phyloP scores from a whole-genome alignment of 1,140 invertebrate genomes.

The Wasmannia auropunctata region DNA sequence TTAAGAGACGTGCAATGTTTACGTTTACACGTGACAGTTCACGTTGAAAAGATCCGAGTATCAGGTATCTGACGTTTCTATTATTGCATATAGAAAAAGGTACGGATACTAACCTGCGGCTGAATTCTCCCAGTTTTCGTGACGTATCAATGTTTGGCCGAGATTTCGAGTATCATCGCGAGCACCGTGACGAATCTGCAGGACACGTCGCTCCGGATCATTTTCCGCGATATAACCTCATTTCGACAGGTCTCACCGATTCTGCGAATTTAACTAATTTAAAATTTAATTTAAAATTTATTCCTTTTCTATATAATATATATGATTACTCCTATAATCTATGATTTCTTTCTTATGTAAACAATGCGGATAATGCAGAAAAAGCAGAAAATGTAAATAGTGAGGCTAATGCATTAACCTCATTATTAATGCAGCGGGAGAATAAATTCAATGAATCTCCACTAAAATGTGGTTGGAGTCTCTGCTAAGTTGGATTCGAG shows the following conservation, averaged over 20 bases:
- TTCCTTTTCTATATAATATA: no score
- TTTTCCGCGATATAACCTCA: constrained; percentile 39
- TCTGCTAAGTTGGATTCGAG: no score
- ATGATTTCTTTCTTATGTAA: no score
- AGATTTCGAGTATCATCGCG: constrained; percentile 78
- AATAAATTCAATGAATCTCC: no score
- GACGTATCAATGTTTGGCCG: constrained; percentile 88
- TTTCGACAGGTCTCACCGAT: not conserved
- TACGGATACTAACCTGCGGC: constrained; percentile 85
- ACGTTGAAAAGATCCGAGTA: not conserved
- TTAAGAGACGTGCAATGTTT: not conserved
- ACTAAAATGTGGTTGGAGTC: no score
- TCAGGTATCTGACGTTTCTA: not conserved
- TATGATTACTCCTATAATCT: no score
- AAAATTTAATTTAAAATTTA: no score
- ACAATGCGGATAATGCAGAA: no score
- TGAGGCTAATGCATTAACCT: no score
- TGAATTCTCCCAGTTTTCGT: constrained; percentile 89
- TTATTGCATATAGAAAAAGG: not conserved
- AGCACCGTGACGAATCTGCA: constrained; percentile 62
- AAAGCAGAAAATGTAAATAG: no score
- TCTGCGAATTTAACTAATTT: no score
- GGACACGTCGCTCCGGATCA: not conserved
- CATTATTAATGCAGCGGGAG: no score
- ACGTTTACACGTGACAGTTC: not conserved